Base-by-base conservation (phyloP, 1,140 invertebrate genomes). In the Callitettix versicolor region DNA sequence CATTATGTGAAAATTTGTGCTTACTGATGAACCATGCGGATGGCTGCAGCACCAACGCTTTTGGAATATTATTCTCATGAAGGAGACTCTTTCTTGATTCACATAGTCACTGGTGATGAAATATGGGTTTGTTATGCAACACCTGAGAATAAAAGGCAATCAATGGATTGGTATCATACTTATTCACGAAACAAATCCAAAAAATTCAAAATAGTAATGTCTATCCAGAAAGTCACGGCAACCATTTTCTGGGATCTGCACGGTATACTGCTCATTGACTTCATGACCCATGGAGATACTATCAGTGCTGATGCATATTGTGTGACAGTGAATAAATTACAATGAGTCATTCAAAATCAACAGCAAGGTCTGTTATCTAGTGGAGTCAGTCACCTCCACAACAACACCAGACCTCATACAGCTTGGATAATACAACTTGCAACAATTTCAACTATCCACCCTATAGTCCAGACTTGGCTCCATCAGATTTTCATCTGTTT, bases 401-500 rank as follows among this genome's bases (percentile, higher is more conserved):
- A 36, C n/a, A 36, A 36, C n/a, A n/a, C 34, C n/a, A 36, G 34
- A 36, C 34, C 34, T 36, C 34, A 18, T 12, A 4, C 18, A 18
- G 17, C 9, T 18, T 47, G 21, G 44, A 47, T 47, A 22, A 18
- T 47, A 52, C 66, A 40, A 58, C 57, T 42, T 68, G 65, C 63
- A 64, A 71, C 58, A 51, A 58, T 38, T 49, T 71, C 9, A 24
- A 51, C 24, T 65, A 68, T 48, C 60, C 68, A 57, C 64, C 58
- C 15, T 67, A 67, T 42, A 53, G 40, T 15, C 55, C 58, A 1
- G 63, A 71, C 55, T 54, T 68, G 15, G 61, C 67, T 12, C 60
- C 67, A 5, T 61, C 57, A 17, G 64, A 68, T 56, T 71, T 61
- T 52, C 57, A 64, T 49, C 52, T 69, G 20, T 70, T 68, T 41